Base-by-base conservation (phyloP, 2,888 invertebrate species). In the Mantis religiosa region DNA sequence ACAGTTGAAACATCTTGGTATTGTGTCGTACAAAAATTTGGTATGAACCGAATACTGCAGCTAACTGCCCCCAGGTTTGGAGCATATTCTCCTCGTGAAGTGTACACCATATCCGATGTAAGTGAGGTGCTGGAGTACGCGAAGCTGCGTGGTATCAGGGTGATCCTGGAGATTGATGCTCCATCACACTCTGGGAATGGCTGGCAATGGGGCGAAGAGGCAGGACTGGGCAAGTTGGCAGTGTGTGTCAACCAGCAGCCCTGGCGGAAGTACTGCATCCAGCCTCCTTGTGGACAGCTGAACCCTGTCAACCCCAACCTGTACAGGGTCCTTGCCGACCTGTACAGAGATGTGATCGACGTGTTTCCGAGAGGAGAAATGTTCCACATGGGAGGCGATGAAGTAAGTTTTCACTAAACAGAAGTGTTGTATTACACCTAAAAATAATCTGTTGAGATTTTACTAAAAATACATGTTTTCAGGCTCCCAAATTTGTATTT, bases 151-250 rank as follows among this genome's bases (percentile, higher is more conserved):
- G 99, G 98, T 3, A 95, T 99, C 8, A 94, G 98, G 82, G 95
- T 98, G 0, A 94, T 99, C 47, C 95, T 98, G 20, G 99, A 99
- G 94, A 95, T 98, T 82, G 98, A 98, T 93, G 96, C 97, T 9
- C 98, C 98, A 0, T 96, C 98, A 3, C 98, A 98, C 92, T 96
- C 97, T 0, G 97, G 97, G 27, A 96, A 96, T 90, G 98, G 97
- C 0, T 98, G 97, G 97, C 96, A 97, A 92, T 97, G 97, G 97
- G 97, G 97, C 0, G 92, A 92, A 7, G 92, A 93, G 25, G 93
- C 93, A 1, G 95, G 97, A 0, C 93, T 97, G 88, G 98, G 97
- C 0, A 96, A 97, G 89, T 93, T 98, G 82, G 97, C 97, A 15
- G 94, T 97, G 90, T 98, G 97, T 92, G 95, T 97, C 20, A 97